Evolutionary conservation across 2,113 vertebrate species (phyloP).

Genomic region (Chaetops frenatus): DNA sequence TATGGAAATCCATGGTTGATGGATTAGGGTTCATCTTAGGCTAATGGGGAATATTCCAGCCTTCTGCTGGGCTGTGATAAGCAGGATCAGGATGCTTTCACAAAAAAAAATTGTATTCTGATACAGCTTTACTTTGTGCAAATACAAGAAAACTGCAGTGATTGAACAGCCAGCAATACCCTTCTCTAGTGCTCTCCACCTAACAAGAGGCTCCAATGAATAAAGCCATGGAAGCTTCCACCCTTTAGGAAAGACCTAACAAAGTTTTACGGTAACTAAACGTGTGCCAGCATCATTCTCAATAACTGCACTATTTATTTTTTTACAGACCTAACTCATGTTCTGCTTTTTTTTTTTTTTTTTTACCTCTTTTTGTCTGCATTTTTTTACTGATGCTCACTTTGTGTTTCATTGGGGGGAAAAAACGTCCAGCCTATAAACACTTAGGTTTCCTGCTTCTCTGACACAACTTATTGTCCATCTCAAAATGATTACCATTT

Average conservation of each 20-base stretch:
- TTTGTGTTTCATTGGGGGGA: not conserved
- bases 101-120: not conserved
- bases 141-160: conserved; percentile 10
- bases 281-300: not conserved
- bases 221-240: not conserved
- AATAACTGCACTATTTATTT: not conserved
- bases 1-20: not conserved
- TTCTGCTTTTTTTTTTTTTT: not conserved
- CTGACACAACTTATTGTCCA: not conserved
- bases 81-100: conserved; percentile 43
- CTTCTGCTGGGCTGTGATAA: conserved; percentile 48
- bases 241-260: not conserved
- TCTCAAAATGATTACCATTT: not conserved
- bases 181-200: not conserved
- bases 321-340: not conserved
- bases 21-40: not conserved
- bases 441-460: not conserved
- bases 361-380: not conserved
- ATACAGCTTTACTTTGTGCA: conserved; percentile 38
- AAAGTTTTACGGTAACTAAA: not conserved
- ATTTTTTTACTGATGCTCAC: not conserved
- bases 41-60: conserved; percentile 4
- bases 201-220: not conserved
- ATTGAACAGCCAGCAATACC: not conserved
- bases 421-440: not conserved